These are phyloP conservation scores for Ophion ventricosus DNA, from an alignment of 2,888 invertebrate species.

Conservation along the genomic window DNA sequence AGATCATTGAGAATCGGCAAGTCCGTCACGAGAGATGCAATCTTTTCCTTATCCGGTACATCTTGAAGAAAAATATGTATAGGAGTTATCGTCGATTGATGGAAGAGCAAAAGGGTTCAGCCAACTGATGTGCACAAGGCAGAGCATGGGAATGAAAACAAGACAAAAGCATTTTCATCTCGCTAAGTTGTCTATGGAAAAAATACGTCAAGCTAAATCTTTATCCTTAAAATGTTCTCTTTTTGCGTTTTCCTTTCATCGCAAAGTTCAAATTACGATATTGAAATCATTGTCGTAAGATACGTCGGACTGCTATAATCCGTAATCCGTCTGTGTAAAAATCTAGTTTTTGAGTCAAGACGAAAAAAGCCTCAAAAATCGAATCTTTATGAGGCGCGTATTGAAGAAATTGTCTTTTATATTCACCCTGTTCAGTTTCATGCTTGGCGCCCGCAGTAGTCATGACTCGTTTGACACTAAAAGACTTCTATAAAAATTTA, in stretches of 20 bases:
- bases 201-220: too few species aligned
- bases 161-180: too few species aligned
- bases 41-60: slow-evolving; percentile 72
- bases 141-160: too few species aligned
- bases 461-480: slow-evolving; percentile 25
- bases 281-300: too few species aligned
- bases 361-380: background rate
- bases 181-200: too few species aligned
- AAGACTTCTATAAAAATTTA: background rate
- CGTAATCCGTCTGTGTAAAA: background rate
- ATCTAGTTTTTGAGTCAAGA: background rate
- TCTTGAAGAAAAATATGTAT: background rate
- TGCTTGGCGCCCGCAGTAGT: slow-evolving; percentile 29
- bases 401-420: background rate
- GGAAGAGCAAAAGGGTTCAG: background rate
- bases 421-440: slow-evolving; percentile 36
- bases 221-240: too few species aligned
- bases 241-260: too few species aligned
- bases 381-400: background rate
- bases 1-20: slow-evolving; percentile 87
- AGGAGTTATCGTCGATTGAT: background rate
- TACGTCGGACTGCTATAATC: background rate
- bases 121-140: too few species aligned
- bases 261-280: background rate
- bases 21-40: slow-evolving; percentile 83